Conservation (phyloP, 2,113 vertebrate genomes). For the Erinaceus europaeus region DNA sequence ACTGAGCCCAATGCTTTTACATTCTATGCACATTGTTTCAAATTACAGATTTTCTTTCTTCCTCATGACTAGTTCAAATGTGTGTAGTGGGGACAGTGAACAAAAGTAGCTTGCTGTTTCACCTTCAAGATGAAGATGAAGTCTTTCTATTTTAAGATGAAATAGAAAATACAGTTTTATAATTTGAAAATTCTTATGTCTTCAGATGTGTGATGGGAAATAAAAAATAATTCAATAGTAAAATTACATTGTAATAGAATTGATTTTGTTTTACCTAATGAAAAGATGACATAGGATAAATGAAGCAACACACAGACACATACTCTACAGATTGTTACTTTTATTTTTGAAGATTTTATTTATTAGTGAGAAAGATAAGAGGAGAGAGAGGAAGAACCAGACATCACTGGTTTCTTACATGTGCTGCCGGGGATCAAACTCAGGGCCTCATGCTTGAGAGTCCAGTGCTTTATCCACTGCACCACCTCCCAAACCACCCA, state of each 20-base stretch:
- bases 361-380: too few relatives aligned
- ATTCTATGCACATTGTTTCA: too few relatives aligned
- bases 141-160: slow-evolving; percentile 33
- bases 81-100: background rate
- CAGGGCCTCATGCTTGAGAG: too few relatives aligned
- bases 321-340: background rate
- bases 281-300: background rate
- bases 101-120: background rate
- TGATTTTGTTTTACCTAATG: slow-evolving; percentile 35
- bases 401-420: too few relatives aligned
- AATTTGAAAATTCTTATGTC: slow-evolving; percentile 29
- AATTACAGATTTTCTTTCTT: too few relatives aligned
- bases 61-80: too few relatives aligned
- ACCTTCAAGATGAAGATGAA: background rate
- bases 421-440: too few relatives aligned
- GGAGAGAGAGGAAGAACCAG: too few relatives aligned
- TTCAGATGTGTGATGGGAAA: background rate
- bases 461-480: background rate
- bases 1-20: too few relatives aligned
- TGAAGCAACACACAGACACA: background rate
- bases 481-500: background rate
- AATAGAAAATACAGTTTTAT: slow-evolving; percentile 22
- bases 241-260: background rate
- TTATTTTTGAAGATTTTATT: background rate
- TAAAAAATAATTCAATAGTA: background rate